These are phyloP conservation scores for Paedocypris sp. DNA, from an alignment of 2,113 vertebrate genomes.

Conservation along the genomic window DNA sequence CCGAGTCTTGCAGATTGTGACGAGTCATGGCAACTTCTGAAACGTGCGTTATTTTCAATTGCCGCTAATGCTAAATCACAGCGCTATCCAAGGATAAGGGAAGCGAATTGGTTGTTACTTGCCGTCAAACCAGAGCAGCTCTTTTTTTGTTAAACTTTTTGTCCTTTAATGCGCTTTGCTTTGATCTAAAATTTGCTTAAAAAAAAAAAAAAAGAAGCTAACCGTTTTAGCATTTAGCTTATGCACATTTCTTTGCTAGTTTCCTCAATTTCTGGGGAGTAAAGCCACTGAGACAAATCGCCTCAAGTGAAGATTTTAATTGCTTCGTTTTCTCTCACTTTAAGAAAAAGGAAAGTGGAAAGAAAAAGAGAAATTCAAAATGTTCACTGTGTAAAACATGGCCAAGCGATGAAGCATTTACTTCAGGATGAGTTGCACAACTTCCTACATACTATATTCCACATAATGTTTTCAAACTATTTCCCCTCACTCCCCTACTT, in stretches of 20 bases:
- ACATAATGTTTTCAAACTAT: no score
- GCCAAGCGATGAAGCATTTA: no score
- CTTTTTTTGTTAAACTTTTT: no score
- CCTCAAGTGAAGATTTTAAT: conserved; percentile 14
- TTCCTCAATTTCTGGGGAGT: no score
- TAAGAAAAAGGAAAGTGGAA: background rate
- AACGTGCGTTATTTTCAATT: conserved; percentile 44
- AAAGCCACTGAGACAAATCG: conserved; percentile 7
- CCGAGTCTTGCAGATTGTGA: conserved; percentile 40
- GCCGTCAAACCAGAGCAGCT: no score
- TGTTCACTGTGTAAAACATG: no score
- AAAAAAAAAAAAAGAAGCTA: background rate
- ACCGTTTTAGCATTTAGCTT: no score
- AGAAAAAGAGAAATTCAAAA: conserved; percentile 9
- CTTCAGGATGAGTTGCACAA: no score
- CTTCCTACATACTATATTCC: no score
- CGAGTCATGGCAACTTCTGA: conserved; percentile 44
- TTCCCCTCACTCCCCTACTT: no score
- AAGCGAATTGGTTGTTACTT: no score
- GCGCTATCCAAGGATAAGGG: conserved; percentile 16
- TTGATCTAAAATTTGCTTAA: conserved; percentile 16
- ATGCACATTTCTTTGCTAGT: no score
- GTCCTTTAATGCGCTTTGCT: conserved; percentile 5
- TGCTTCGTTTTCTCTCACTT: background rate
- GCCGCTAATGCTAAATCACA: conserved; percentile 41